Base-by-base conservation (phyloP, 2,113 vertebrate species). In the Chunga burmeisteri region DNA sequence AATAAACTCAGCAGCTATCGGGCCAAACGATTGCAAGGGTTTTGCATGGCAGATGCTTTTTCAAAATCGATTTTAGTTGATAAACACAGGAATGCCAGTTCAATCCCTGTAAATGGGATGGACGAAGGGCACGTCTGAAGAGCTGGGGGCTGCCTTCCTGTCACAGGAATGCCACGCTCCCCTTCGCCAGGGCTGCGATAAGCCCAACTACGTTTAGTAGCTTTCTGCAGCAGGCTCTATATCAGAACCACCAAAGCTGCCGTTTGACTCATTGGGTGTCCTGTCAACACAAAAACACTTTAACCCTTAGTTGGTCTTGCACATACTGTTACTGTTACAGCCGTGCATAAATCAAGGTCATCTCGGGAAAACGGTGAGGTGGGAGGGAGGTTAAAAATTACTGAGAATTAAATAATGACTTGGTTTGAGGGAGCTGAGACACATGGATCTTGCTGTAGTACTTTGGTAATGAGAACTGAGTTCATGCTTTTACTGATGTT, bases 81-180 rank as follows among this genome's bases (percentile, higher is more conserved):
- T 61, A 80, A 93, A 66, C 63, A 47, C 56, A 71, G 91, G 81
- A 96, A 97, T 20, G 75, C 38, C 83, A 38, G 36, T 23, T 44
- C 53, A 47, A 16, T 26, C 65, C 82, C 66, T 34, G 79, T 8
- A 67, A 80, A 87, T 40, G 62, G 95, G 95, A 62, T 96, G 72
- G 96, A 97, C 2, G 74, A 98, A 93, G 79, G 87, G 90, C 94
- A 95, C 2, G 20, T 92, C 97, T 96, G 93, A 92, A 92, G 94
- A 81, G 91, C 58, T 73, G 16, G 2, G 89, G 44, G 86, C 86
- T 94, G 89, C 85, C 94, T 96, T 94, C 81, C 95, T 95, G 97
- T 96, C 91, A 71, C 91, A 95, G 96, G 93, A 97, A 98, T 94
- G 97, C 95, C 97, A 97, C 96, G 58, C 97, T 97, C 93, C 95